Conservation (phyloP, 1,140 invertebrate genomes). For the Geopemphigus sp. region DNA sequence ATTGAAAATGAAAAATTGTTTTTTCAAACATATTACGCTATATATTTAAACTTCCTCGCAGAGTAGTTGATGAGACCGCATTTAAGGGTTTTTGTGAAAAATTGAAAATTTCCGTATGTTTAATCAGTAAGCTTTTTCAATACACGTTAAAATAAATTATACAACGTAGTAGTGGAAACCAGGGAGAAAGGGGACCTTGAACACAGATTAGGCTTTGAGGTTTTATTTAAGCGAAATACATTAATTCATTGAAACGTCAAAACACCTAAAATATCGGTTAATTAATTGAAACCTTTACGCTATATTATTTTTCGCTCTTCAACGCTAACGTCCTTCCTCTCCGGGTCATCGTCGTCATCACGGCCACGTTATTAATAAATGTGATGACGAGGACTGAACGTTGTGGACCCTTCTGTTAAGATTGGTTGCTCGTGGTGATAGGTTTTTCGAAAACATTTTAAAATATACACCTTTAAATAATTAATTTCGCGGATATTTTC, state of each 20-base stretch:
- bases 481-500: not conserved
- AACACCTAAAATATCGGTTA: constrained; percentile 36
- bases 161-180: not conserved
- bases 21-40: too few species aligned
- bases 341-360: too few species aligned
- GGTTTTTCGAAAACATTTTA: not conserved
- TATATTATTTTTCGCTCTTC: constrained; percentile 12
- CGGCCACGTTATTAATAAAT: not conserved
- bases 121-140: constrained; percentile 37
- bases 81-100: constrained; percentile 35
- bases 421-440: not conserved
- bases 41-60: too few species aligned
- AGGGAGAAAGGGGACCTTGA: not conserved
- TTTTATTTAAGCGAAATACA: constrained; percentile 30
- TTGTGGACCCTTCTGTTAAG: not conserved
- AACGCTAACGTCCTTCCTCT: too few species aligned
- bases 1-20: too few species aligned
- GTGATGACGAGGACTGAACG: not conserved
- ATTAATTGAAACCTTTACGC: constrained; percentile 43
- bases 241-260: constrained; percentile 48
- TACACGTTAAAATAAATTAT: constrained; percentile 25
- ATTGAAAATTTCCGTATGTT: constrained; percentile 30
- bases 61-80: constrained; percentile 6
- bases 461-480: not conserved
- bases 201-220: constrained; percentile 17